These are phyloP conservation scores for Cecidostiba fungosa DNA, from an alignment of 2,888 invertebrate genomes.

Conservation along the genomic window DNA sequence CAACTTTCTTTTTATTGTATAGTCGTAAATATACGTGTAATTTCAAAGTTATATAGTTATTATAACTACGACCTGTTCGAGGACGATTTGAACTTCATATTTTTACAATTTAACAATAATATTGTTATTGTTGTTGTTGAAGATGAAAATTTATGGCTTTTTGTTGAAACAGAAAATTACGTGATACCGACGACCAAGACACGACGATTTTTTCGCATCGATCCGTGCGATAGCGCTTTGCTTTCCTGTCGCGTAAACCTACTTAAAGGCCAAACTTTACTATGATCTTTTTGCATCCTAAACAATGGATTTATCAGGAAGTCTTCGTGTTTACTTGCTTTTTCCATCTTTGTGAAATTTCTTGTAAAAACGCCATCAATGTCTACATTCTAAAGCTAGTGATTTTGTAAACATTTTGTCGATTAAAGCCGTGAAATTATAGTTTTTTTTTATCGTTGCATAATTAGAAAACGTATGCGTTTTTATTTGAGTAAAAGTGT, in stretches of 20 bases:
- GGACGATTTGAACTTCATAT: too few relatives aligned
- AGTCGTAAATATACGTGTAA: neutral
- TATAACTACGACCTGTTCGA: too few relatives aligned
- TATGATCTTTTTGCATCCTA: slow-evolving; percentile 19
- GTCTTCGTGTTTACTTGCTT: neutral
- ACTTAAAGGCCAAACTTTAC: slow-evolving; percentile 11
- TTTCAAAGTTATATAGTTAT: neutral
- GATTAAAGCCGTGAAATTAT: neutral
- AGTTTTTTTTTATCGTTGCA: neutral
- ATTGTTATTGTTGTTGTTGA: too few relatives aligned
- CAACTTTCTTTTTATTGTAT: neutral
- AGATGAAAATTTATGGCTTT: too few relatives aligned
- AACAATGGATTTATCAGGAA: slow-evolving; percentile 44
- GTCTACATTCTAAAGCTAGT: neutral
- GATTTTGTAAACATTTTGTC: neutral
- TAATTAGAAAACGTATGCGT: neutral
- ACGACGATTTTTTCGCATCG: slow-evolving; percentile 25
- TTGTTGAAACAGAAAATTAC: too few relatives aligned
- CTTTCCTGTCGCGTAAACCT: slow-evolving; percentile 41
- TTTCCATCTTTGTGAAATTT: slow-evolving; percentile 40
- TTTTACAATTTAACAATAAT: too few relatives aligned
- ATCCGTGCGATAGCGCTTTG: slow-evolving; percentile 23
- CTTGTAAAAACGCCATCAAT: neutral
- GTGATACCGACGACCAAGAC: neutral
- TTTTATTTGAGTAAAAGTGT: slow-evolving; percentile 11